Percentiles rank a stretch among this genome's conserved stretches.
These are phyloP conservation scores for Pionites leucogaster DNA, from an alignment of 2,113 vertebrate species.

Conservation along the genomic window DNA sequence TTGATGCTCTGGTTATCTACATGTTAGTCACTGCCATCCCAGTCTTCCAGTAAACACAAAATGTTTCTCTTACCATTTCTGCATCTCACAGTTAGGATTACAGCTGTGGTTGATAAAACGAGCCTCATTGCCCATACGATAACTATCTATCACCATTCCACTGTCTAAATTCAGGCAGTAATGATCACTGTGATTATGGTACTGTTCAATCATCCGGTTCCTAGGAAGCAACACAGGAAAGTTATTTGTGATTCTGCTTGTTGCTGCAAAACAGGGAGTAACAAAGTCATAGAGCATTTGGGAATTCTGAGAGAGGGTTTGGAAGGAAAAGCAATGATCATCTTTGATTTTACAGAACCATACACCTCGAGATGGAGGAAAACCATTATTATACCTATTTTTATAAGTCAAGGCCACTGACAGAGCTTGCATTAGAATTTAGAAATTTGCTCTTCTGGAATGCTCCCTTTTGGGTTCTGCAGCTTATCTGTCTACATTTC, in stretches of 20 bases:
- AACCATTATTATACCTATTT: constrained; percentile 6
- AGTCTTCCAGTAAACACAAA: neutral
- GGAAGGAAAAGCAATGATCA: neutral
- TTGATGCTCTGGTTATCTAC: neutral
- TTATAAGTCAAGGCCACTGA: constrained; percentile 41
- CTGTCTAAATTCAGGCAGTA: constrained; percentile 98
- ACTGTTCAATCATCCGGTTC: constrained; percentile 90
- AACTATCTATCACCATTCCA: constrained; percentile 99
- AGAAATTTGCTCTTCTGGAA: constrained; percentile 43
- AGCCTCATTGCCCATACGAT: constrained; percentile 98
- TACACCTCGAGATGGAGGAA: constrained; percentile 22
- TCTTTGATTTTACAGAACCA: neutral
- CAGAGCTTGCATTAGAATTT: constrained; percentile 46
- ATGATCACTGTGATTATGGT: constrained; percentile 96
- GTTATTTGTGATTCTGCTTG: neutral
- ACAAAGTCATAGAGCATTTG: neutral
- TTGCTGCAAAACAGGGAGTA: neutral
- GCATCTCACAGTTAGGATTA: constrained; percentile 99
- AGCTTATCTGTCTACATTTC: constrained; percentile 4
- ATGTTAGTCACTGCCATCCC: neutral
- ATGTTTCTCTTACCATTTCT: constrained; percentile 88
- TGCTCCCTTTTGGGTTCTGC: constrained; percentile 35
- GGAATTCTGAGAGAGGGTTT: neutral
- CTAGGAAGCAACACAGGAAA: constrained; percentile 42
- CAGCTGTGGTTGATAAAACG: constrained; percentile 99